phyloP scores from a whole-genome alignment of 2,113 vertebrate species.

The Anguilla rostrata region DNA sequence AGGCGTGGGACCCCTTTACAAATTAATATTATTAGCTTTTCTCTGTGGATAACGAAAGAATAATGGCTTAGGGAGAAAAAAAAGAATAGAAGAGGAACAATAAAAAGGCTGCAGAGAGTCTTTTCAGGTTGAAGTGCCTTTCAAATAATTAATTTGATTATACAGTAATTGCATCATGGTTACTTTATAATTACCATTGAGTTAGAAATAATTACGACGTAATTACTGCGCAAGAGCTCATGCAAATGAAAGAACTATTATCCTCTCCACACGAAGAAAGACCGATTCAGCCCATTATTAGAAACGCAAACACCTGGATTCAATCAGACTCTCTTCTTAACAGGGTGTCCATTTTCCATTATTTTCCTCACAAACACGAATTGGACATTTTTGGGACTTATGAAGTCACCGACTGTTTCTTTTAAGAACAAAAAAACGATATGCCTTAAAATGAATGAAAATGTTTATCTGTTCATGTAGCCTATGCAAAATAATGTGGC shows the following conservation, averaged over 20 bases:
- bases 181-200: constrained; percentile 19
- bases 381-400: too few species aligned
- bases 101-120: not conserved
- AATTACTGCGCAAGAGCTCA: constrained; percentile 11
- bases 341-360: too few species aligned
- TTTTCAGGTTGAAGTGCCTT: not conserved
- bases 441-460: too few species aligned
- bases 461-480: too few species aligned
- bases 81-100: not conserved
- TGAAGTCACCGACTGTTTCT: too few species aligned
- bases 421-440: too few species aligned
- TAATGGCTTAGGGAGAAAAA: not conserved
- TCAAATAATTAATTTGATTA: constrained; percentile 17
- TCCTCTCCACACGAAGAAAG: not conserved
- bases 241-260: constrained; percentile 11
- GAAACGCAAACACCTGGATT: not conserved
- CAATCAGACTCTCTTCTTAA: too few species aligned
- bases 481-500: too few species aligned
- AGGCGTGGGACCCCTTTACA: not conserved
- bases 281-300: not conserved
- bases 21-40: not conserved
- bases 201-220: constrained; percentile 7
- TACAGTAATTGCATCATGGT: constrained; percentile 12
- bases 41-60: not conserved
- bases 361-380: too few species aligned